These are phyloP conservation scores for Chloroclysta siterata DNA, from an alignment of 2,888 invertebrate genomes.

Conservation along the genomic window DNA sequence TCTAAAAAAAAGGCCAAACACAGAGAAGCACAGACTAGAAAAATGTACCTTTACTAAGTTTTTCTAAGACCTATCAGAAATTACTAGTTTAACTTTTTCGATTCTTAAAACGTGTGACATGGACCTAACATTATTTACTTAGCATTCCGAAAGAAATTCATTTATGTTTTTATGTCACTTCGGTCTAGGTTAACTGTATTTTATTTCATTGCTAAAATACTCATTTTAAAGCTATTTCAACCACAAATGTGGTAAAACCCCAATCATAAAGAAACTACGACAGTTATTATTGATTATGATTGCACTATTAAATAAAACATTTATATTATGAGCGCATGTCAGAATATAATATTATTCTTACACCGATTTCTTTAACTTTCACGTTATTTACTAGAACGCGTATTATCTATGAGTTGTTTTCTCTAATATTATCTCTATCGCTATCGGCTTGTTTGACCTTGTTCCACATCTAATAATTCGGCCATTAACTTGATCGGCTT, in stretches of 20 bases:
- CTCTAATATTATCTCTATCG: constrained; percentile 21
- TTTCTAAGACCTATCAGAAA: too few species aligned
- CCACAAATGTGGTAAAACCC: constrained; percentile 24
- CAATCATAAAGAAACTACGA: constrained; percentile 21
- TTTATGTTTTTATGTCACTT: too few species aligned
- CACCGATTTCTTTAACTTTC: constrained; percentile 26
- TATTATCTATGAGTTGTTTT: constrained; percentile 21
- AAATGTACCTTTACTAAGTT: too few species aligned
- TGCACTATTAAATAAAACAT: constrained; percentile 33
- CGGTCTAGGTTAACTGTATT: too few species aligned
- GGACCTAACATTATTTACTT: too few species aligned
- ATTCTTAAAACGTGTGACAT: too few species aligned
- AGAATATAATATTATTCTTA: constrained; percentile 13
- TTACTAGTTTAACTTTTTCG: too few species aligned
- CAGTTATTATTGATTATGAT: constrained; percentile 28
- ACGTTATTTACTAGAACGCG: constrained; percentile 18
- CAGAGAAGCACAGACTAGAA: too few species aligned
- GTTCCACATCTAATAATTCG: constrained; percentile 31
- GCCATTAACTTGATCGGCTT: constrained; percentile 23
- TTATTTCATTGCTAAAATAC: background rate
- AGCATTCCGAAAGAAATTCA: too few species aligned
- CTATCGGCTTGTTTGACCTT: constrained; percentile 27
- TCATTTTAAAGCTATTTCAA: constrained; percentile 21
- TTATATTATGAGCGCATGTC: constrained; percentile 8
- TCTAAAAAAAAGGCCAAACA: too few species aligned